phyloP scores from a whole-genome alignment of 2,113 vertebrate genomes.

The Spea bombifrons region DNA sequence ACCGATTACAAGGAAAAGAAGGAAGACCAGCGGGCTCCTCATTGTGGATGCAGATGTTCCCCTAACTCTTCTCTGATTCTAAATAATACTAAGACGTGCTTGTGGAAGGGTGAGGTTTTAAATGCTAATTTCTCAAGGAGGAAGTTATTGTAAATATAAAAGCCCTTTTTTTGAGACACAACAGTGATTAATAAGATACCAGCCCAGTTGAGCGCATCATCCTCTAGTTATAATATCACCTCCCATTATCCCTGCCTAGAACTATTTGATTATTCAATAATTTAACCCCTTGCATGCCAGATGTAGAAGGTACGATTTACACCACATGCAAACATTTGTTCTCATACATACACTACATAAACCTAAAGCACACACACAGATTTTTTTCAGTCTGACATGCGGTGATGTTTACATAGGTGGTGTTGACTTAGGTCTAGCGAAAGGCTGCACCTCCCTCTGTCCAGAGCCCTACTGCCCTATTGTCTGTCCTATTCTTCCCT shows the following conservation, averaged over 20 bases:
- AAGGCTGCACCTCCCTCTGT: too few species aligned
- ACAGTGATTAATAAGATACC: constrained; percentile 8
- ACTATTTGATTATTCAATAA: too few species aligned
- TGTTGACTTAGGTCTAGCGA: too few species aligned
- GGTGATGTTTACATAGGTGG: too few species aligned
- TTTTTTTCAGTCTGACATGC: too few species aligned
- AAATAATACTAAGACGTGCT: background rate
- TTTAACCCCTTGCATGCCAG: too few species aligned
- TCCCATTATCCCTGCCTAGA: background rate
- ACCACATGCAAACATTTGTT: too few species aligned
- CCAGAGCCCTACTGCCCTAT: too few species aligned
- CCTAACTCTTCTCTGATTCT: background rate
- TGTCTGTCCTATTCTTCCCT: too few species aligned
- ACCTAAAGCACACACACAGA: too few species aligned
- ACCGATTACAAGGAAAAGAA: background rate
- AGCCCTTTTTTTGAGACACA: background rate
- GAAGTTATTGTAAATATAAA: background rate
- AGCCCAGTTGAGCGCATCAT: background rate
- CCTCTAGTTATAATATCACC: background rate
- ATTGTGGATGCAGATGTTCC: constrained; percentile 19
- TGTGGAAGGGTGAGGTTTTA: constrained; percentile 10
- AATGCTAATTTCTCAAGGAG: constrained; percentile 21
- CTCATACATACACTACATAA: too few species aligned
- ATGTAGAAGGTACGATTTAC: too few species aligned
- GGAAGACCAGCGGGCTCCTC: constrained; percentile 8